Base-by-base conservation (phyloP, 2,113 vertebrate species). In the Ammodytes marinus region DNA sequence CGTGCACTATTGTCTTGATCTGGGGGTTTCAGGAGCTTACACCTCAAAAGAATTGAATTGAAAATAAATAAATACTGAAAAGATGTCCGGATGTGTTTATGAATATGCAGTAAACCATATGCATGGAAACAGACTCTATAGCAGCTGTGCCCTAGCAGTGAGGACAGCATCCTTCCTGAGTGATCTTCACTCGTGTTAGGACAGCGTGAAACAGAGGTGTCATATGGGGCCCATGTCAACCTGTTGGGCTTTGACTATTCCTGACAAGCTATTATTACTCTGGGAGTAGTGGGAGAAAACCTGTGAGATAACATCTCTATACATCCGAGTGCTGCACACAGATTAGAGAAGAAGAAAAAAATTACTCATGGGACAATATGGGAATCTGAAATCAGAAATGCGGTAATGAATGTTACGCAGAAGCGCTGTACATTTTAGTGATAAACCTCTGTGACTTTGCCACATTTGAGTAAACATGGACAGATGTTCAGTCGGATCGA, bases 401-500 rank as follows among this genome's bases (percentile, higher is more conserved):
- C 65, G 59, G 12, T 58, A 40, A 74, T 14, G 10, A 17, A 69
- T 37, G 73, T 55, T 69, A 40, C 15, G 17, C 69, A 65, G 68
- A 67, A 47, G 27, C 17, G 52, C 57, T 76, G 72, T 74, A 71
- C 70, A 78, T 76, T 87, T 86, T 17, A 85, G 69, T 77, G 45
- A 85, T 58, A 73, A 47, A 79, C 59, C 67, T 19, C 77, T 52
- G 60, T 77, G 85, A 82, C 83, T 82, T 85, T 37, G 69, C 74
- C 77, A 78, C 79, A 84, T 88, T 77, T 86, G 79, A 80, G 70
- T 79, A 89, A 90, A 92, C 84, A 89, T 55, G 77, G 85, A 67
- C 89, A 92, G 86, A 91, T 92, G 89, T 91, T 86, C 64, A 9
- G 54, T 65, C 63, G 69, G 77, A 83, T 87, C 71, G 59, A 83